Percentiles rank a stretch among this genome's conserved stretches.
These are phyloP conservation scores for Sinocyclocheilus grahami DNA, from an alignment of 2,113 vertebrate genomes.

Conservation along the genomic window DNA sequence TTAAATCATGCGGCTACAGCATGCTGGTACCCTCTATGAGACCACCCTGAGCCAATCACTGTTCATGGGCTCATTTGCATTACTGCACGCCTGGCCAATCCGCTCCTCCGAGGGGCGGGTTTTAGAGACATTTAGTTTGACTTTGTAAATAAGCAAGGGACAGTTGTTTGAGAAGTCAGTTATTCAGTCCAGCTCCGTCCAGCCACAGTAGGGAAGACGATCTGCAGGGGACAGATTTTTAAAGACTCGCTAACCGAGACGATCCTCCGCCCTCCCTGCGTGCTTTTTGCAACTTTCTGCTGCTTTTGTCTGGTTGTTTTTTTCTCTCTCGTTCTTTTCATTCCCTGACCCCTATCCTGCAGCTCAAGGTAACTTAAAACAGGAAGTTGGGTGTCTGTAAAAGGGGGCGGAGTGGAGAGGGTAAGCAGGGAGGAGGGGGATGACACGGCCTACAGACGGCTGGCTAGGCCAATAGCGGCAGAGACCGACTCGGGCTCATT, in stretches of 20 bases:
- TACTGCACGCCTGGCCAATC: slow-evolving; percentile 66
- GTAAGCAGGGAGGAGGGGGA: slow-evolving; percentile 52
- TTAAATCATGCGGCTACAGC: slow-evolving; percentile 81
- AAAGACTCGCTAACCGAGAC: slow-evolving; percentile 59
- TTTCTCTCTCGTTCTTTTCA: slow-evolving; percentile 72
- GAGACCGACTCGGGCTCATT: slow-evolving; percentile 59
- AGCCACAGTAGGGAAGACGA: slow-evolving; percentile 59
- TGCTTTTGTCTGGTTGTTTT: slow-evolving; percentile 56
- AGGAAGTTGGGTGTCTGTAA: slow-evolving; percentile 88
- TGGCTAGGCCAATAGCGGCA: slow-evolving; percentile 72
- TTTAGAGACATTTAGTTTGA: slow-evolving; percentile 81
- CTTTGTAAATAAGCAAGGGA: slow-evolving; percentile 85
- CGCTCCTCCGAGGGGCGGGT: slow-evolving; percentile 67
- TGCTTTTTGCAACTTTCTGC: slow-evolving; percentile 67
- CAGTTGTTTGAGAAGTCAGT: slow-evolving; percentile 78
- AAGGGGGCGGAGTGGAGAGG: slow-evolving; percentile 72
- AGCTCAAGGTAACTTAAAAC: slow-evolving; percentile 99
- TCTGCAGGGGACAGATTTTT: slow-evolving; percentile 64
- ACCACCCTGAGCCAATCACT: slow-evolving; percentile 64
- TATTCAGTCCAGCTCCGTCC: slow-evolving; percentile 69
- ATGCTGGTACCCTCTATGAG: slow-evolving; percentile 73
- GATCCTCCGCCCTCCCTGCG: slow-evolving; percentile 34
- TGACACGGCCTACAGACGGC: slow-evolving; percentile 63
- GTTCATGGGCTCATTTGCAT: slow-evolving; percentile 60
- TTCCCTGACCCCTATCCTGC: slow-evolving; percentile 95